Evolutionary conservation across 2,113 vertebrate genomes (phyloP).

Genomic region (Pampusana beccarii): DNA sequence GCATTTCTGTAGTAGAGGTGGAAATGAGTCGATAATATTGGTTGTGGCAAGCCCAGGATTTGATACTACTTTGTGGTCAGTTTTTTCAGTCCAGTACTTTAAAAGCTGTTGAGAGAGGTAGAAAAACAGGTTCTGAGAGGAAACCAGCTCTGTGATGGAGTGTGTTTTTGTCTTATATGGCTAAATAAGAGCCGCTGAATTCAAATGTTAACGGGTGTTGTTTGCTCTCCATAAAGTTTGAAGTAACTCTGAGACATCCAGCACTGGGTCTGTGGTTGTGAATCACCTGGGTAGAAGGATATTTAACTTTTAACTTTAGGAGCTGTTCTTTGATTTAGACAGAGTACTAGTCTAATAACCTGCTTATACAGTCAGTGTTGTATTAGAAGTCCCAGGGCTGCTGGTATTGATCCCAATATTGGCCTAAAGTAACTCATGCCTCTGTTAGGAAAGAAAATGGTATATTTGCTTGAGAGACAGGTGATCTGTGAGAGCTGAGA

Average conservation of each 20-base stretch:
- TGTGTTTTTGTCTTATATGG: not conserved
- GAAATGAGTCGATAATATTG: fast-evolving
- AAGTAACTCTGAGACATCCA: not conserved
- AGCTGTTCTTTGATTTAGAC: not conserved
- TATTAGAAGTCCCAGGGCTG: not conserved
- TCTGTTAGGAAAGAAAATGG: not conserved
- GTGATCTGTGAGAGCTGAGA: not conserved
- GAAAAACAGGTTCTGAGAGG: not conserved
- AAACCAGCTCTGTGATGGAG: not conserved
- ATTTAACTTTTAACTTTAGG: not conserved
- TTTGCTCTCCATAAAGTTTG: not conserved
- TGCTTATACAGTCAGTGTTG: not conserved
- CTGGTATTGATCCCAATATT: not conserved
- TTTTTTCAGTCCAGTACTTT: not conserved
- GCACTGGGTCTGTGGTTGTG: not conserved
- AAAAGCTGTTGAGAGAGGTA: not conserved
- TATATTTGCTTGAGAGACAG: conserved; percentile 20
- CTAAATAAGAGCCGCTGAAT: not conserved
- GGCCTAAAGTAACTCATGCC: not conserved
- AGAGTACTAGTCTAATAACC: not conserved
- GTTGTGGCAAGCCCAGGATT: not conserved
- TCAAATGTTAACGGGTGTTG: not conserved
- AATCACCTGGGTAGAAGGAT: not conserved
- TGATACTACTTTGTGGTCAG: not conserved
- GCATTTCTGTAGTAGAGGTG: not conserved